phyloP scores from a whole-genome alignment of 2,113 vertebrate genomes.

The Hiodon tergisus region DNA sequence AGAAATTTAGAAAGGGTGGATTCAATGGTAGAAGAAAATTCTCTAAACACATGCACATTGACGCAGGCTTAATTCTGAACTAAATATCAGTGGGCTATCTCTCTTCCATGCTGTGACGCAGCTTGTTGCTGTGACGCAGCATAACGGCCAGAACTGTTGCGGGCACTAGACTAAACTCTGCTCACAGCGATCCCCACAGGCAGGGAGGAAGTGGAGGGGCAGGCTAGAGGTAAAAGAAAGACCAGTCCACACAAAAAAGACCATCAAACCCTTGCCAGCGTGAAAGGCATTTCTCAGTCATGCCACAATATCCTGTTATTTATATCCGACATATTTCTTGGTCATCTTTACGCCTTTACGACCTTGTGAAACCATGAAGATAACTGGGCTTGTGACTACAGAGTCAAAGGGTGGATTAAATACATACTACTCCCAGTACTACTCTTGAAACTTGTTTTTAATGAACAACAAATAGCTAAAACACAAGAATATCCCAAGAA shows the following conservation, averaged over 20 bases:
- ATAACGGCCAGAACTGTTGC: no score
- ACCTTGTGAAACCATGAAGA: neutral
- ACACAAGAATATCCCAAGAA: neutral
- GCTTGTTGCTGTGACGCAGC: no score
- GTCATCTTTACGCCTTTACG: neutral
- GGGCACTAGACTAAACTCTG: neutral
- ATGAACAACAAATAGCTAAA: neutral
- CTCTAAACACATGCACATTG: no score
- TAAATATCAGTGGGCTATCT: no score
- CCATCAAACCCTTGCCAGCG: neutral
- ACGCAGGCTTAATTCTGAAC: no score
- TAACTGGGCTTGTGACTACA: neutral
- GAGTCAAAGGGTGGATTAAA: neutral
- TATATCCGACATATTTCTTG: neutral
- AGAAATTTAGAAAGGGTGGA: neutral
- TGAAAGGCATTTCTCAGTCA: neutral
- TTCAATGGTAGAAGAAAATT: neutral
- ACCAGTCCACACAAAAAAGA: neutral
- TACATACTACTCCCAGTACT: neutral
- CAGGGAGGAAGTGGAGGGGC: neutral
- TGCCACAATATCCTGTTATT: constrained; percentile 11
- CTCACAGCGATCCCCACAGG: neutral
- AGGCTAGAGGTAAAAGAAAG: neutral
- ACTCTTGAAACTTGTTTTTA: no score
- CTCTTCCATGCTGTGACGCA: no score